Percentiles rank a stretch among this genome's conserved stretches.
Evolutionary conservation across 2,113 vertebrate genomes (phyloP).

Genomic region (Gymnobelideus leadbeateri): DNA sequence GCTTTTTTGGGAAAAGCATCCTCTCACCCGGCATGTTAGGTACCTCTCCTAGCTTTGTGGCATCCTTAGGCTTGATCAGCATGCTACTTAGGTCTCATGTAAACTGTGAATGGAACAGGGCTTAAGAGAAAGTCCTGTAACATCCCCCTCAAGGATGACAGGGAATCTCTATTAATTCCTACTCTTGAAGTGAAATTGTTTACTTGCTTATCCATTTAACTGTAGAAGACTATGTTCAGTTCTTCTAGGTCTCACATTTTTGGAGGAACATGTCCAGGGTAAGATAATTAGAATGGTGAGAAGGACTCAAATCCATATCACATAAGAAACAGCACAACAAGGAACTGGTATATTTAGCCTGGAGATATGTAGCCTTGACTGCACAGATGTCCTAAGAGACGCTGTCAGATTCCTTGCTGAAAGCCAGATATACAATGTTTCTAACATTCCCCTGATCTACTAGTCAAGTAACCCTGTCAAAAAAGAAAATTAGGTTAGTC

Average conservation of each 20-base stretch:
- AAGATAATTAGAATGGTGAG: background rate
- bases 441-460: background rate
- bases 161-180: background rate
- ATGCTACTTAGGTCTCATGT: background rate
- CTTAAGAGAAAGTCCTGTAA: background rate
- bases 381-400: background rate
- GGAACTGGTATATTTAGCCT: background rate
- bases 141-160: background rate
- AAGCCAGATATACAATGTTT: background rate
- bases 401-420: background rate
- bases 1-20: background rate
- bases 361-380: background rate
- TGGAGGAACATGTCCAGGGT: background rate
- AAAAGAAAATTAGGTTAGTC: conserved; percentile 10
- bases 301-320: background rate
- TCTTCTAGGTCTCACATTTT: background rate
- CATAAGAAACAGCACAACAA: background rate
- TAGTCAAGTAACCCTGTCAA: conserved; percentile 9
- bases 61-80: background rate
- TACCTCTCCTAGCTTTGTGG: background rate
- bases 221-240: background rate
- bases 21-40: background rate
- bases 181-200: background rate
- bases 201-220: background rate
- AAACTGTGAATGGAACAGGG: background rate